Base-by-base conservation (phyloP, 2,888 invertebrate species). In the Rhingia campestris region DNA sequence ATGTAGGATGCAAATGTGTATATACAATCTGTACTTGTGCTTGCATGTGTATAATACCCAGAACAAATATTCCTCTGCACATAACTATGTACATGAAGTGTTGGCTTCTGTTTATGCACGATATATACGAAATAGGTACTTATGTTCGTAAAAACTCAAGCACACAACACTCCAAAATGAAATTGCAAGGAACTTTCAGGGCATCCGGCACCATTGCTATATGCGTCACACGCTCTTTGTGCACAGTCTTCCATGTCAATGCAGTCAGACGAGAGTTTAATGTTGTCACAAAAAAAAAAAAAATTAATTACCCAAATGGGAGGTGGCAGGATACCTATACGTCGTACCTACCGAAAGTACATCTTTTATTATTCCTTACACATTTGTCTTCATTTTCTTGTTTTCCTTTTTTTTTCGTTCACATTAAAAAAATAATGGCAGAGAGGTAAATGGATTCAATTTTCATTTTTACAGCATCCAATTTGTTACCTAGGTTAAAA, bases 101-200 rank as follows among this genome's bases (percentile, higher is more conserved):
- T 73, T 74, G 47, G 74, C 41, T 47, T 59, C 53, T 79, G 69
- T 79, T 84, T 74, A 47, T 54, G 43, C 67, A 73, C 67, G 30
- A 64, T 33, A 22, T 49, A 6, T 7, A 56, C 33, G 9, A 22
- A 2, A 12, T 45, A 22, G 22, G 22, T 22, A 22, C 22, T 22
- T 22, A 22, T 22, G 22, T 22, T 22, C 61, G 63, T 33, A 35
- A 67, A 56, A 76, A 67, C 35, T 54, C 41, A 84, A 84, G 84
- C 58, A 70, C 1, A 22, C 41, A 49, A 45, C 32, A 64, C 84
- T 75, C 47, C 9, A 54, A 33, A 22, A 53, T 58, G 59, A 74
- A 80, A 37, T 66, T 66, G 66, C 49, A 74, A 58, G 63, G 14
- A 49, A 67, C 64, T 73, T 53, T 58, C 43, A 67, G 22, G 39